These are phyloP conservation scores for Parthenolecanium corni DNA, from an alignment of 2,888 invertebrate genomes.

Conservation along the genomic window DNA sequence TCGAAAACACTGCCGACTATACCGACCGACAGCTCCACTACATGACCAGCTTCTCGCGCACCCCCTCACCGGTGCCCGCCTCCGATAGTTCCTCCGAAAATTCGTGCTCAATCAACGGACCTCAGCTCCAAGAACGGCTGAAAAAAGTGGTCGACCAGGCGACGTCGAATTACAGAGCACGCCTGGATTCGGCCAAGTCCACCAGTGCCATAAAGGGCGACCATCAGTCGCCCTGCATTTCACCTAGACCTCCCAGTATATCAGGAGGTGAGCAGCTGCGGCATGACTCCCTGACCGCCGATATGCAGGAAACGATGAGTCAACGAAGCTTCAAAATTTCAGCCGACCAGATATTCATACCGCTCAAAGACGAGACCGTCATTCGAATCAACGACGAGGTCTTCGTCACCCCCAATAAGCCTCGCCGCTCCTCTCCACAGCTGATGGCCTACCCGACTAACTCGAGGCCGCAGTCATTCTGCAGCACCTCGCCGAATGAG, in stretches of 20 bases:
- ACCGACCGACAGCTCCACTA: conserved; percentile 42
- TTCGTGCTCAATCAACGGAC: conserved; percentile 37
- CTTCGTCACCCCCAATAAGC: not conserved
- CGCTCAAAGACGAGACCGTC: conserved; percentile 4
- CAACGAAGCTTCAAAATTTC: conserved; percentile 19
- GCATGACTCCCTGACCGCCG: conserved; percentile 43
- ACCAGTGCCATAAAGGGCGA: conserved; percentile 16
- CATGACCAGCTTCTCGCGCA: conserved; percentile 44
- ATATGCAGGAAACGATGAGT: conserved; percentile 39
- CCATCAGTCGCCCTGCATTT: conserved; percentile 30
- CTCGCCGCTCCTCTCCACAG: too few species aligned
- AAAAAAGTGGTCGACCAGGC: conserved; percentile 37
- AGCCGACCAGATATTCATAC: conserved; percentile 1
- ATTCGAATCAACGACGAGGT: not conserved
- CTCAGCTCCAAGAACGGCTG: conserved; percentile 38
- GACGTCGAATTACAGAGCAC: conserved; percentile 40
- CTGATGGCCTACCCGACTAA: too few species aligned
- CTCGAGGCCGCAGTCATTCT: too few species aligned
- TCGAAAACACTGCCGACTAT: conserved; percentile 36
- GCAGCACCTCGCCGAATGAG: too few species aligned
- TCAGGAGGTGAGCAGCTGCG: conserved; percentile 41
- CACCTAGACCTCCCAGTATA: conserved; percentile 32
- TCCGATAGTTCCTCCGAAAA: conserved; percentile 39
- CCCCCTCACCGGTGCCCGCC: conserved; percentile 40
- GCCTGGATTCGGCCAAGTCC: conserved; percentile 36